Percentiles rank a stretch among this genome's conserved stretches.
These are phyloP conservation scores for Hyalella azteca DNA, from an alignment of 2,888 invertebrate species.

Conservation along the genomic window DNA sequence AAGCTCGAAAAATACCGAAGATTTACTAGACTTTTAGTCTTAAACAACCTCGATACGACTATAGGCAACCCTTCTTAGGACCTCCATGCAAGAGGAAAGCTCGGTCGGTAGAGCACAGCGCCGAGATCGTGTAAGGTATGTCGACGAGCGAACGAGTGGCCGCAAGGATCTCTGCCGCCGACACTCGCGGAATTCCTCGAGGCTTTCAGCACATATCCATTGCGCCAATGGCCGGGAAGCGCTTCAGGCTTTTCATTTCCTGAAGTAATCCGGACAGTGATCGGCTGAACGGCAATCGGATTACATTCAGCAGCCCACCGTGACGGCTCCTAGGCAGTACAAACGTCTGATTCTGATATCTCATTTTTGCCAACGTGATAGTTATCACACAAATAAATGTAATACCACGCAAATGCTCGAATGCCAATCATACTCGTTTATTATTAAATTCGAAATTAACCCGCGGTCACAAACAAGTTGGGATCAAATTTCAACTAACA, in stretches of 20 bases:
- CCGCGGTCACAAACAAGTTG: too few species aligned
- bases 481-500: too few species aligned
- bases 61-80: too few species aligned
- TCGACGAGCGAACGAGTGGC: background rate
- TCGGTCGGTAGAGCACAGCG: too few species aligned
- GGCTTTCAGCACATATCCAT: constrained; percentile 27
- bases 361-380: background rate
- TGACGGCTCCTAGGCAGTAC: background rate
- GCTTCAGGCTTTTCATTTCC: constrained; percentile 36
- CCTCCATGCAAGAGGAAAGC: too few species aligned
- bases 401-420: too few species aligned
- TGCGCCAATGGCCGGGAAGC: constrained; percentile 26
- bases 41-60: too few species aligned
- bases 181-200: background rate
- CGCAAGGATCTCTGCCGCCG: background rate
- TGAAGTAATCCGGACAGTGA: constrained; percentile 26
- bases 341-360: background rate
- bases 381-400: too few species aligned
- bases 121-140: background rate
- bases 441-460: too few species aligned
- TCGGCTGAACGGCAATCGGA: constrained; percentile 33
- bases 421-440: too few species aligned
- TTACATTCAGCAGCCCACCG: background rate
- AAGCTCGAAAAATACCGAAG: too few species aligned
- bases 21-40: too few species aligned